Base-by-base conservation (phyloP, 2,113 vertebrate species). In the Galbula dea region DNA sequence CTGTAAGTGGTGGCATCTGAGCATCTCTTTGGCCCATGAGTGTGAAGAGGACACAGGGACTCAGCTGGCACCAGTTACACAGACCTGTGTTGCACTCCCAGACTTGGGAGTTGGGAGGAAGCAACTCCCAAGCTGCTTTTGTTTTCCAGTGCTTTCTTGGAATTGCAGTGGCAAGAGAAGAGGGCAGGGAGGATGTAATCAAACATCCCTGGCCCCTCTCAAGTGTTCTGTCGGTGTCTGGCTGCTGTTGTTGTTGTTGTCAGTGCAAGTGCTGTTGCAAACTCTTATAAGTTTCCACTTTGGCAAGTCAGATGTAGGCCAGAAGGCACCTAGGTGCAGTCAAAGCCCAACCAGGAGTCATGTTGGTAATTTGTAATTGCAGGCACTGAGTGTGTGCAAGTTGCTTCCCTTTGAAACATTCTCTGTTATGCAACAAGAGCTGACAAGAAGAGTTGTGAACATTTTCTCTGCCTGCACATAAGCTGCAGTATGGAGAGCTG, bases 401-500 rank as follows among this genome's bases (percentile, higher is more conserved):
- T 86, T 41, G 88, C 88, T 92, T 86, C 61, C 49, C 86, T 65
- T 24, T 75, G 80, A 75, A 84, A 83, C 57, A 0, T 2, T 24
- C 51, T 43, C 73, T 21, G 9, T 90, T 86, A 86, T 75, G 94
- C 92, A 94, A 93, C 76, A 51, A 3, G 54, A 88, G 91, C 90
- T 93, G 94, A 86, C 90, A 83, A 88, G 80, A 11, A 67, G 80
- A 34, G 71, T 95, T 96, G 6, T 67, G 92, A 92, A 18, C 57
- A 9, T 65, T 65, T 18, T 90, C 79, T 86, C 76, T 88, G 78
- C 55, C 79, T 93, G 15, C 67, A 37, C 76, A 22, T 34, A 90
- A 57, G 84, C 83, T 86, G 90, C 51, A 81, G 86, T 83, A 49
- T 91, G 92, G 88, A 90, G 88, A 83, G 88, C 68, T 93, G 90